Conservation (phyloP, 2,113 vertebrate genomes). For the Carollia perspicillata region DNA sequence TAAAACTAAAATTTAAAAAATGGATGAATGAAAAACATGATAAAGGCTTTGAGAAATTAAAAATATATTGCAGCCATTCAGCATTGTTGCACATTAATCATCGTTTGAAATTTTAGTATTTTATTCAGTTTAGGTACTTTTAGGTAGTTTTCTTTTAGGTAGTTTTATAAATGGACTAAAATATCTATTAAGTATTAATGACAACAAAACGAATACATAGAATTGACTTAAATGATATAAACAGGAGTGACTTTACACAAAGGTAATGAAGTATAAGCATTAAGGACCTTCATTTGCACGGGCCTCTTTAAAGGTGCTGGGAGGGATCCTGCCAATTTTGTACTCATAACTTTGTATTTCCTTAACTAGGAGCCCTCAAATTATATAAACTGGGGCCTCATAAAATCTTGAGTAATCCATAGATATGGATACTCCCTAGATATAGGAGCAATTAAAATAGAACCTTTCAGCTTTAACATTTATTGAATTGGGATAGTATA, state of each 20-base stretch:
- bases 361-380: neutral
- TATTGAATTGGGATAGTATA: neutral
- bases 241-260: neutral
- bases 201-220: neutral
- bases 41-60: neutral
- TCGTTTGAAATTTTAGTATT: neutral
- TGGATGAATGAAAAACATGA: no score
- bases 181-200: neutral
- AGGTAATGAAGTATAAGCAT: neutral
- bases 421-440: neutral
- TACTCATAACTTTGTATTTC: neutral
- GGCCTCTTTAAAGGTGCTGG: neutral
- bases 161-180: slow-evolving; percentile 4
- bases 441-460: neutral
- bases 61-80: neutral
- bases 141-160: neutral
- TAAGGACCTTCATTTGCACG: neutral
- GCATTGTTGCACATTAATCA: neutral
- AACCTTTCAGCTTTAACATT: neutral
- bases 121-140: neutral
- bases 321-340: neutral
- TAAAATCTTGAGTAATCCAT: neutral
- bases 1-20: no score
- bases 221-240: neutral
- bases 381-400: neutral